Evolutionary conservation across 2,797 vertebrate genomes (phyloP).

Genomic region (Falco cherrug): DNA sequence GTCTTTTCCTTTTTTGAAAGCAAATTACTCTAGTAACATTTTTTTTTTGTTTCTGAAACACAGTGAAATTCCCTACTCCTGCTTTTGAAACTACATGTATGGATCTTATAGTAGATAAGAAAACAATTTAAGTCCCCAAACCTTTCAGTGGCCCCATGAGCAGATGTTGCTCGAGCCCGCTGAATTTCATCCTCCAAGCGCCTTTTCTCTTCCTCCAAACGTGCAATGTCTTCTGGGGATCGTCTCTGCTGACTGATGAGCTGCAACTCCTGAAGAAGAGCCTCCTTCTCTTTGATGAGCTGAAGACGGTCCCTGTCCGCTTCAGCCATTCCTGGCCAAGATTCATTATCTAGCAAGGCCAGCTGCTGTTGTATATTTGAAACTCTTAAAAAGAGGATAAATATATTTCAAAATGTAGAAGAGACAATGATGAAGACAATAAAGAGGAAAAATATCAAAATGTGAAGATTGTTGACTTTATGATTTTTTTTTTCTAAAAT

Average conservation of each 20-base stretch:
- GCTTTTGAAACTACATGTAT: neutral
- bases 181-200: constrained; percentile 94
- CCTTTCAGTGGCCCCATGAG: constrained; percentile 95
- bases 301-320: constrained; percentile 94
- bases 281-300: constrained; percentile 96
- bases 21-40: neutral
- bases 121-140: constrained; percentile 52
- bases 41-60: neutral
- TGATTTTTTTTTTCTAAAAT: neutral
- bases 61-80: neutral
- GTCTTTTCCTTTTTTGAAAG: neutral
- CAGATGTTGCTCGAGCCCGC: constrained; percentile 84
- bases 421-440: neutral
- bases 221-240: constrained; percentile 82
- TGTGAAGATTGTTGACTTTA: neutral
- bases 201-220: constrained; percentile 88
- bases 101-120: neutral
- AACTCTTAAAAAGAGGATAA: constrained; percentile 79
- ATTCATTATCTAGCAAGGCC: constrained; percentile 91
- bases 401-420: neutral
- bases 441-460: neutral
- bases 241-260: constrained; percentile 89
- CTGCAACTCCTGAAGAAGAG: constrained; percentile 93
- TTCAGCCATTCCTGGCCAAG: constrained; percentile 94
- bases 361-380: constrained; percentile 94